A percentile compares a stretch with the other conserved stretches of the same genome.
Conservation (phyloP, 2,113 vertebrate species). For the western clawed frog (Xenopus tropicalis) region DNA sequence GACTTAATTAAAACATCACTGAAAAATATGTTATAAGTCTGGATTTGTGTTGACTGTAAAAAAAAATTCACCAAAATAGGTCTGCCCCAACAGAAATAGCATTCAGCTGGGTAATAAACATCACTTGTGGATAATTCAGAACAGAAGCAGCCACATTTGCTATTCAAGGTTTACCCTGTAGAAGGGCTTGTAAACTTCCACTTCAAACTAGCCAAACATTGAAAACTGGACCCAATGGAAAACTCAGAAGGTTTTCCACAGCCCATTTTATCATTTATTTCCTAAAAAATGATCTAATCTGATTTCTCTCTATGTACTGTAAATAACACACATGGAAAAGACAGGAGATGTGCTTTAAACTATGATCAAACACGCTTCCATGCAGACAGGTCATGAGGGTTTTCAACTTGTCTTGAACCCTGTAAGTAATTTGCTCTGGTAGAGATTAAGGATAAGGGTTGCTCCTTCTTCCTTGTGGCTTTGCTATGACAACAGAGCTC, state of each 20-base stretch:
- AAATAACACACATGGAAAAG: slow-evolving; percentile 3
- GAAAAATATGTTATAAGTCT: not conserved
- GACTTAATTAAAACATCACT: not conserved
- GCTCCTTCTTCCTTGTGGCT: not conserved
- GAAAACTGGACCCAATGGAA: slow-evolving; percentile 8
- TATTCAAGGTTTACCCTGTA: slow-evolving; percentile 21
- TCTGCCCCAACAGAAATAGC: slow-evolving; percentile 14
- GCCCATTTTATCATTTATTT: slow-evolving; percentile 15
- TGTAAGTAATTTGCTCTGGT: slow-evolving; percentile 11
- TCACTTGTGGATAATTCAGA: slow-evolving; percentile 32
- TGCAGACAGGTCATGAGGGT: slow-evolving; percentile 9
- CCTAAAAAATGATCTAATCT: slow-evolving; percentile 11
- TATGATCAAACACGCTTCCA: slow-evolving; percentile 8
- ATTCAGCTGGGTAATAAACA: slow-evolving; percentile 28
- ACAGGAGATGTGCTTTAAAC: slow-evolving; percentile 5
- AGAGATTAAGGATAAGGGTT: slow-evolving; percentile 28
- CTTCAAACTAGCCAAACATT: slow-evolving; percentile 15
- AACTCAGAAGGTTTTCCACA: not conserved
- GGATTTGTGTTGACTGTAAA: not conserved
- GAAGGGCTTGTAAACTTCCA: slow-evolving; percentile 15
- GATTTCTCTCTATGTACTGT: not conserved
- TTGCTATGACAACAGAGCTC: slow-evolving; percentile 21
- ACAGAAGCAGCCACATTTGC: slow-evolving; percentile 30
- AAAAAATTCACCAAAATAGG: not conserved
- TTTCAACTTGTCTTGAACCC: slow-evolving; percentile 29